Base-by-base conservation (phyloP, 1,140 invertebrate species). In the Drosophila serrata region DNA sequence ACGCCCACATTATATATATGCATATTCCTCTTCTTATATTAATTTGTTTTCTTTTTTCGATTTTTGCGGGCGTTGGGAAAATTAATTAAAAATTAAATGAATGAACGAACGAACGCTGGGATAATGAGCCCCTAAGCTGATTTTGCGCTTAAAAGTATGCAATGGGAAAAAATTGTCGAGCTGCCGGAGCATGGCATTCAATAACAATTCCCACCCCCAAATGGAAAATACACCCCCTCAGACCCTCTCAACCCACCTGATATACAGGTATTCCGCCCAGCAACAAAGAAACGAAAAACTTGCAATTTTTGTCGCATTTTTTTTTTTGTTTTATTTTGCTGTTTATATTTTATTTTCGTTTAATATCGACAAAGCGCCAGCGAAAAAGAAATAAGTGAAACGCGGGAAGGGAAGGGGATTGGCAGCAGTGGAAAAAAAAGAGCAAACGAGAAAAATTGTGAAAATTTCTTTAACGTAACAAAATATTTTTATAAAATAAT, bases 41-140 rank as follows among this genome's bases (percentile, higher is more conserved):
- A 77, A 88, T 84, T 87, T 87, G 80, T 88, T 87, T 82, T 87
- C 82, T n/a, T 87, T 72, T 72, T 81, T 81, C 72, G 81, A 88
- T 87, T 88, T 72, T 84, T 74, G 67, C 46, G 75, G 80, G 63
- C 64, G 68, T 72, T 88, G 72, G 77, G 57, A 91, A 91, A 91
- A 91, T 91, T 91, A 91, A 91, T 91, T 91, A 91, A 91, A 91
- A 91, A 91, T 91, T 91, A 91, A 84, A 91, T 91, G 74, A 91
- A 91, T 90, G 82, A 91, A 91, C 81, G 53, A 77, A 42, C 46
- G 53, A 77, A 37, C 46, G 74, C 46, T 45, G 61, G 77, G 90
- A 88, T 88, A 90, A 88, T 82, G 86, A 92, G 91, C 86, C 90
- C 90, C 90, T 91, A 92, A 91, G 86, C 90, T 91, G 90, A 91